Base-by-base conservation (phyloP, 2,888 invertebrate species). In the Yponomeuta cagnagella region DNA sequence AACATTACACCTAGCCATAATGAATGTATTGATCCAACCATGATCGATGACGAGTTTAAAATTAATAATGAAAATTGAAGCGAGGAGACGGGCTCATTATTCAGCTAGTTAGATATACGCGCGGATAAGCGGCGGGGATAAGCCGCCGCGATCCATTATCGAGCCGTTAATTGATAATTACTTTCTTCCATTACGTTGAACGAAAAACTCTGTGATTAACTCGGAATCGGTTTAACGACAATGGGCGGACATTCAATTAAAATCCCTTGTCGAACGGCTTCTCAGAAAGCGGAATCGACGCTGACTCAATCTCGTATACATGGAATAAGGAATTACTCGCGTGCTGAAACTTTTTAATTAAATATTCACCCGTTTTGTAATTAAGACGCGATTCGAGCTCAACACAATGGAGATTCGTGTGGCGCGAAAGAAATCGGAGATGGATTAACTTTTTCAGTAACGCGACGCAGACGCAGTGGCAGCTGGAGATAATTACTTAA, bases 141-240 rank as follows among this genome's bases (percentile, higher is more conserved):
- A 89, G 86, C 90, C 83, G 82, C 87, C 87, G 80, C 90, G 88
- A 91, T 91, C 90, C 87, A 90, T 91, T 92, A 91, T 88, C 87
- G 87, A 83, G 80, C 87, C 85, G 89, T 90, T 90, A 91, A 92
- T 91, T 90, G 89, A 90, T 90, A 90, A 92, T 91, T 90, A 90
- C 90, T 90, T 90, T 91, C 90, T 90, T 90, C 89, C 89, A 90
- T 90, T 91, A 90, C 86, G 81, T 78, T 80, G 85, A 84, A 88
- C 88, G 87, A 90, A 90, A 91, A 91, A 88, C 88, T 83, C 84
- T 82, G 88, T 89, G 89, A 90, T 90, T 89, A 90, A 90, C 89
- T 87, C 87, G 80, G 87, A 89, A 90, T 89, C 86, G 89, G 82
- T 89, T 89, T 90, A 90, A 89, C 90, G 88, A 91, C 90, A 90